Evolutionary conservation across 2,797 vertebrate genomes (phyloP), one percentile per base, ranked within the genome.

Genomic region (Emys orbicularis): DNA sequence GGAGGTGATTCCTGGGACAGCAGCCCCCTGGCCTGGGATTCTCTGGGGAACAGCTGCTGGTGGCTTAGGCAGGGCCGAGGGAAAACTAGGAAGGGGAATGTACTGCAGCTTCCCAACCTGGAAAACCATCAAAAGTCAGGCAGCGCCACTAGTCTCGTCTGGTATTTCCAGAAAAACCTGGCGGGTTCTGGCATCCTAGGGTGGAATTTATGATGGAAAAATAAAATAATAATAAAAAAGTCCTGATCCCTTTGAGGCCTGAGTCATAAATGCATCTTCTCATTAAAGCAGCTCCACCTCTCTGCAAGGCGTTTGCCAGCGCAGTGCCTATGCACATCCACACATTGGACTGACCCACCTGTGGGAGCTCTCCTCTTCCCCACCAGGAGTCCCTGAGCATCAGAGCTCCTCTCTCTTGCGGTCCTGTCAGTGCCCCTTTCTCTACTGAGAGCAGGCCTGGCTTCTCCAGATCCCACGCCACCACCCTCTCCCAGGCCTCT

Each of bases 161-260:
- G 97, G 97, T 97, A 97, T 83, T 91, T 97, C 97, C 94, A 91
- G 97, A 96, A 97, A 97, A 97, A 97, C 96, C 98, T 96, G 98
- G 97, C 90, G 29, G 86, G 96, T 95, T 95, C 96, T 97, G 97
- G 96, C 96, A 97, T 97, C 94, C 94, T 96, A 97, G 91, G 94
- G 97, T 97, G 94, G 97, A 98, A 98, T 98, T 98, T 98, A 98
- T 97, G 98, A 97, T 98, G 98, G 98, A 98, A 98, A 98, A 98
- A 98, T 97, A 97, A 98, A 98, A 98, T 98, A 97, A 98, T 65
- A 65, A 77, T 72, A 72, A 72, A 74, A 86, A 97, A 98, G 97
- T 96, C 95, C 97, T 96, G 94, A 97, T 98, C 98, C 98, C 98
- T 98, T 97, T 98, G 97, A 97, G 96, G 97, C 97, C 97, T 98